Percentiles rank a stretch among this genome's conserved stretches.
phyloP scores from a whole-genome alignment of 2,888 invertebrate species.

The Cryptus armator region DNA sequence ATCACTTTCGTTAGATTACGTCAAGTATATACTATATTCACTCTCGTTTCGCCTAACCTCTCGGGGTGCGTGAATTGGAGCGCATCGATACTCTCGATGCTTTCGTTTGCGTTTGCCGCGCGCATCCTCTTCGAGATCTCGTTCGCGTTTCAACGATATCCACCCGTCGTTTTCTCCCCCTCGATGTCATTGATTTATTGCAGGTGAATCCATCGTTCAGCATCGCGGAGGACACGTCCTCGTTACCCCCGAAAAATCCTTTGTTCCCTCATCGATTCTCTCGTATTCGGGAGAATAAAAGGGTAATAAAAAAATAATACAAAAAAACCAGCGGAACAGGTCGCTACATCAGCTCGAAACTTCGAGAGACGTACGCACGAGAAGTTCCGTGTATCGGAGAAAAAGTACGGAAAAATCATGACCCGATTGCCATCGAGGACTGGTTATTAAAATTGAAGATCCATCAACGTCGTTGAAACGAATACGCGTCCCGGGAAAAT shows the following conservation, averaged over 20 bases:
- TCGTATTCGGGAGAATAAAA: constrained; percentile 49
- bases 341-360: background rate
- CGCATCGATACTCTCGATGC: constrained; percentile 51
- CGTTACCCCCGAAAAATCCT: constrained; percentile 76
- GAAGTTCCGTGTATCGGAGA: background rate
- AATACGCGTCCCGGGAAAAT: background rate
- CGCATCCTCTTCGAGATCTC: background rate
- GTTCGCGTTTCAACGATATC: constrained; percentile 5
- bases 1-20: constrained; percentile 52
- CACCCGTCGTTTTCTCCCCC: constrained; percentile 12
- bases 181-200: constrained; percentile 63
- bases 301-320: background rate
- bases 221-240: constrained; percentile 73
- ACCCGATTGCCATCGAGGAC: constrained; percentile 40
- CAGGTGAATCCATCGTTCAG: constrained; percentile 64
- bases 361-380: background rate
- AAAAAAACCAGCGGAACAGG: constrained; percentile 31
- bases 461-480: background rate
- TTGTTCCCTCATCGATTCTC: constrained; percentile 72
- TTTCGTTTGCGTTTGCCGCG: constrained; percentile 22
- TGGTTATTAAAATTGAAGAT: constrained; percentile 54
- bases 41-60: constrained; percentile 62
- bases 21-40: constrained; percentile 56
- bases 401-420: constrained; percentile 19
- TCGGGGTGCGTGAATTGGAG: constrained; percentile 56